A percentile compares a stretch with the other conserved stretches of the same genome.
These are phyloP conservation scores for Gadus chalcogrammus DNA, from an alignment of 2,113 vertebrate species.

Conservation along the genomic window DNA sequence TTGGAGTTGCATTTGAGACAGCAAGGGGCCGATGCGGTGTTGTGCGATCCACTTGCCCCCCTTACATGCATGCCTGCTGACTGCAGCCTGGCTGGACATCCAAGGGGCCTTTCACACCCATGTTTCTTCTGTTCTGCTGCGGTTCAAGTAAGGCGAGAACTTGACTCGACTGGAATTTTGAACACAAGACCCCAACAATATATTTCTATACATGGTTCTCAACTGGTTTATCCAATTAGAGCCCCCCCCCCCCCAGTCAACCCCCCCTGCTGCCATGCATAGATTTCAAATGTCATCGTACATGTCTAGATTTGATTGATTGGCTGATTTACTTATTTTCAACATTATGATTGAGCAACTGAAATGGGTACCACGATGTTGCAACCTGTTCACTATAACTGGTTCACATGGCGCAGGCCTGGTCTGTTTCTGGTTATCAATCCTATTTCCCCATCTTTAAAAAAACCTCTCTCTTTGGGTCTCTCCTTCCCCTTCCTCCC, in stretches of 20 bases:
- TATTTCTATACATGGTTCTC: neutral
- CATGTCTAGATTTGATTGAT: slow-evolving; percentile 14
- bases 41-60: slow-evolving; percentile 30
- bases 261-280: neutral
- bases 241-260: neutral
- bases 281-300: neutral
- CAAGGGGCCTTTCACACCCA: slow-evolving; percentile 31
- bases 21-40: slow-evolving; percentile 44
- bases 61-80: slow-evolving; percentile 33
- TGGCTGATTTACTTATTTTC: slow-evolving; percentile 11
- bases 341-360: slow-evolving; percentile 19
- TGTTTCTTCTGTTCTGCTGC: slow-evolving; percentile 14
- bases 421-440: slow-evolving; percentile 46
- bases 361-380: slow-evolving; percentile 35
- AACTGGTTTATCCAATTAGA: neutral
- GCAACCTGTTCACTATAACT: slow-evolving; percentile 32
- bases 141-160: slow-evolving; percentile 37
- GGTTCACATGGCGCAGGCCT: slow-evolving; percentile 32
- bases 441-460: neutral
- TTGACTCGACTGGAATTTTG: slow-evolving; percentile 6
- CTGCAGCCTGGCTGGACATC: slow-evolving; percentile 34
- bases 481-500: neutral
- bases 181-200: neutral
- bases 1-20: too few species aligned
- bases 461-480: neutral